Evolutionary conservation across 2,113 vertebrate species (phyloP), one percentile per base, ranked within the genome.

Genomic region (Muscicapa adusta): DNA sequence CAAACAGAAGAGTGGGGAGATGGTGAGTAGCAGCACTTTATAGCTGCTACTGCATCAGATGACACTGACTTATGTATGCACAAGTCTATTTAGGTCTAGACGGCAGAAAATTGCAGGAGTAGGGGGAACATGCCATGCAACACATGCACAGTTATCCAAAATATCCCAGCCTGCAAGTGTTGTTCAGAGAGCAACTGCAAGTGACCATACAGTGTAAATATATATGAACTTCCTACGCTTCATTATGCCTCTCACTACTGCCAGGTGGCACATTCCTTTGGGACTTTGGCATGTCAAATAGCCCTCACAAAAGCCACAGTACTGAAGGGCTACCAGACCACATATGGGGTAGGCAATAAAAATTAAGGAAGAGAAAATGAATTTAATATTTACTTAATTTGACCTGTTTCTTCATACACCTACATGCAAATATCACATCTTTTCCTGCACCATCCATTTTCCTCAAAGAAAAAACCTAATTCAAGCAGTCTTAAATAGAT

Each of bases 221-320:
- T 56, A 72, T 8, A 26, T 4, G 36, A 53, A 45, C 38, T 36
- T 45, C 5, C 7, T 26, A 3, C 8, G 43, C 45, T 84, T 62
- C 50, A 84, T 28, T 28, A 15, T 0, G 0, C 22, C 33, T 43
- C 33, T 77, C 33, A 7, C 38, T 43, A 1, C 16, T 7, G 40
- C 60, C 38, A 29, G 29, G 56, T 0, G 0, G 24, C 56, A 70
- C 48, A 23, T 33, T 51, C 50, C 54, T 68, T 47, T 38, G 18
- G 5, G 34, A n/a, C 67, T 73, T 42, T 2, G 14, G 54, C 43
- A 25, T 18, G 6, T 82, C 71, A 36, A 67, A 75, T 28, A 77
- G 33, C n/a, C 54, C 28, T 38, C 22, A 77, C 18, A 68, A 61
- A 45, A 87, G 50, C 40, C 54, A 10, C 26, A 4, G 38, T 16